Evolutionary conservation across 2,113 vertebrate genomes (phyloP).

Genomic region (Ellobius talpinus): DNA sequence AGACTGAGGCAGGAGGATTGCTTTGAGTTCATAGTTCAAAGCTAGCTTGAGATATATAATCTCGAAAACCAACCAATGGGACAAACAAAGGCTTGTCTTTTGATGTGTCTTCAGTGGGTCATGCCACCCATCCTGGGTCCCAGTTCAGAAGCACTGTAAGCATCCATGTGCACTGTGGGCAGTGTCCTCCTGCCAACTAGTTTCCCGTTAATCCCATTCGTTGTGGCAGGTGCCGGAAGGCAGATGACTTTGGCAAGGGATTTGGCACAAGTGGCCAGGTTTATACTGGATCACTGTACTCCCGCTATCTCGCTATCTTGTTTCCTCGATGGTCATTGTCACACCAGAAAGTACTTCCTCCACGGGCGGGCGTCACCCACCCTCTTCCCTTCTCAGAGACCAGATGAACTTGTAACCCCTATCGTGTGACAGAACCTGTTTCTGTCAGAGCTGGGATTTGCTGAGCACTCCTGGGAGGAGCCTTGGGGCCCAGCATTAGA

Average conservation of each 20-base stretch:
- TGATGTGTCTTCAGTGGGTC: not conserved
- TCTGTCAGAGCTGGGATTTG: not conserved
- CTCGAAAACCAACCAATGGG: not conserved
- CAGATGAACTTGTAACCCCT: not conserved
- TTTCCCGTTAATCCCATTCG: not conserved
- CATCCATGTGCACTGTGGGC: not conserved
- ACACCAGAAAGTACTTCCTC: slow-evolving; percentile 54
- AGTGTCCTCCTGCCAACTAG: not conserved
- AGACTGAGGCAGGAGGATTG: not conserved
- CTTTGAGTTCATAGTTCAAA: not conserved
- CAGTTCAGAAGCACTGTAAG: not conserved
- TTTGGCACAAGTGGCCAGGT: not conserved
- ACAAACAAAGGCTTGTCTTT: not conserved
- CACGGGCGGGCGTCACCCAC: slow-evolving; percentile 4
- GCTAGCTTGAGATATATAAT: not conserved
- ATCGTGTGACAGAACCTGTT: not conserved
- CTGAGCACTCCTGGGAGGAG: not conserved
- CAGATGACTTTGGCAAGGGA: slow-evolving; percentile 31
- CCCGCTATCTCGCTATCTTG: not conserved
- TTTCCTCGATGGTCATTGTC: slow-evolving; percentile 60
- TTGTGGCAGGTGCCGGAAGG: not conserved
- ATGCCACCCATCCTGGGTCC: not conserved
- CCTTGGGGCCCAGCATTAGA: not conserved
- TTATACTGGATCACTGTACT: not conserved
- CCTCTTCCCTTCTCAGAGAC: not conserved